phyloP scores from a whole-genome alignment of 2,113 vertebrate genomes.

The Ailuropoda melanoleuca region DNA sequence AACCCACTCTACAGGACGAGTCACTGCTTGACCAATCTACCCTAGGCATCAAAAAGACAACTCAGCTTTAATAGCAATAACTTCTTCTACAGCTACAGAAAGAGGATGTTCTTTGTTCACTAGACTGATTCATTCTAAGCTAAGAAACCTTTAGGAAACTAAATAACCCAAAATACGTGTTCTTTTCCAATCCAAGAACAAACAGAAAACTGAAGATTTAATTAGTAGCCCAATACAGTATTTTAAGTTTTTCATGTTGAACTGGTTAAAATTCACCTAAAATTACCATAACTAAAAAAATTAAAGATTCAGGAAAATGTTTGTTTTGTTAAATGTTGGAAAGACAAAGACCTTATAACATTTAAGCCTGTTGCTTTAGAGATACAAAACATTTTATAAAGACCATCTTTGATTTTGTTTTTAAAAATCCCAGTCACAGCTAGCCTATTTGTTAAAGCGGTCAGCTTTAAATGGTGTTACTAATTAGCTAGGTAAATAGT shows the following conservation, averaged over 20 bases:
- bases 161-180: not conserved
- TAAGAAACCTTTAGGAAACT: slow-evolving; percentile 10
- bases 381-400: slow-evolving; percentile 44
- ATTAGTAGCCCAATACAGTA: not conserved
- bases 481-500: not conserved
- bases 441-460: not conserved
- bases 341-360: slow-evolving; percentile 21
- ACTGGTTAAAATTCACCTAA: slow-evolving; percentile 16
- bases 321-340: slow-evolving; percentile 35
- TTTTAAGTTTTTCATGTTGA: slow-evolving; percentile 33
- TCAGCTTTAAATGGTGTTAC: not conserved
- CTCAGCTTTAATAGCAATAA: not conserved
- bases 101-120: not conserved
- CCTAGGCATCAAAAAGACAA: not conserved
- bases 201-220: slow-evolving; percentile 47
- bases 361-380: not conserved
- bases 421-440: slow-evolving; percentile 11
- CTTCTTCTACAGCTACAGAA: not conserved
- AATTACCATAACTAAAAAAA: slow-evolving; percentile 3
- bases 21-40: not conserved
- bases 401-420: not conserved
- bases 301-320: not conserved
- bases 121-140: not conserved
- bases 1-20: not conserved
- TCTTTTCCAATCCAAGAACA: slow-evolving; percentile 44